Conservation (phyloP, 2,797 vertebrate genomes). For the Falco concolor region DNA sequence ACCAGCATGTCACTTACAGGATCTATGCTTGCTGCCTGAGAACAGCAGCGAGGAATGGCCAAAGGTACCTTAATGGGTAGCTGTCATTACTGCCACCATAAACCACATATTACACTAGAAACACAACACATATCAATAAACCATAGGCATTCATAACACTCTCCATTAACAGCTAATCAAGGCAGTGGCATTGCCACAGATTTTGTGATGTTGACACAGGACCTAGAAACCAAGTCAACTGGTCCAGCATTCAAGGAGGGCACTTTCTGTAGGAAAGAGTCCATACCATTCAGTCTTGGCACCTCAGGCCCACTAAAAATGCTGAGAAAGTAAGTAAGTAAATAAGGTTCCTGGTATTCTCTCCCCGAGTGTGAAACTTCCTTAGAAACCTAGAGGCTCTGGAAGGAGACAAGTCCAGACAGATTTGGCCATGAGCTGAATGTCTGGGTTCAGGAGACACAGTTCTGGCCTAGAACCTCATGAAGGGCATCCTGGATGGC, state of each 20-base stretch:
- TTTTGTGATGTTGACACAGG: background rate
- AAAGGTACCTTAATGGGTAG: background rate
- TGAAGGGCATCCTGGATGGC: background rate
- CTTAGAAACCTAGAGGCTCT: background rate
- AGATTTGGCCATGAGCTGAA: fast-evolving
- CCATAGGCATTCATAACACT: background rate
- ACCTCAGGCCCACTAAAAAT: background rate
- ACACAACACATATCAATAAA: background rate
- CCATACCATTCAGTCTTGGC: background rate
- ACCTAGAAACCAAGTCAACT: background rate
- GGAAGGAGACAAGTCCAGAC: background rate
- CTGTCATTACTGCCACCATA: background rate
- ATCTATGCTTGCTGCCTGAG: background rate
- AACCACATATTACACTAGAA: background rate
- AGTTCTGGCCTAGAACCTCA: background rate
- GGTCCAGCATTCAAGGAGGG: background rate
- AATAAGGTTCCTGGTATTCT: background rate
- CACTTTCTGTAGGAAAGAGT: background rate
- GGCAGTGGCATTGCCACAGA: background rate
- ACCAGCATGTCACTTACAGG: background rate
- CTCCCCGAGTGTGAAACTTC: background rate
- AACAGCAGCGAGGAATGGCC: background rate
- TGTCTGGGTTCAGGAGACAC: background rate
- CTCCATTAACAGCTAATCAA: background rate
- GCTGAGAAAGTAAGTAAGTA: background rate